phyloP scores from a whole-genome alignment of 1,140 invertebrate genomes.

The Drosophila tristis region DNA sequence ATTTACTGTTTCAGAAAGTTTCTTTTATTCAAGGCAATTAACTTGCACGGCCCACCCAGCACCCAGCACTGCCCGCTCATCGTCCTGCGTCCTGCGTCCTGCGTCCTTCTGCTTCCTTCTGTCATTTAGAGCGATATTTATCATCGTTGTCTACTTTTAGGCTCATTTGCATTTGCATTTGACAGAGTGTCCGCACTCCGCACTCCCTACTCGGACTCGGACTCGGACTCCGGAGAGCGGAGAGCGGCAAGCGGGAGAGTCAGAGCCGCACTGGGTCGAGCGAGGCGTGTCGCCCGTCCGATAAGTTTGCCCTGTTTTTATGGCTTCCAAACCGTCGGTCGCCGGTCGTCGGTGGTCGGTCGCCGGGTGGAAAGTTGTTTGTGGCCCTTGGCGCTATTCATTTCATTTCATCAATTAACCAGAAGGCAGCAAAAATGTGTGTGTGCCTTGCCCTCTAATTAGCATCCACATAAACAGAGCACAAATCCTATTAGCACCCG shows the following conservation, averaged over 20 bases:
- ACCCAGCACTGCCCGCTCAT: too few relatives aligned
- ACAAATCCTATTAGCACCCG: slow-evolving; percentile 71
- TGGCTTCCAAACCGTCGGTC: slow-evolving; percentile 3
- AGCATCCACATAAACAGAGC: slow-evolving; percentile 78
- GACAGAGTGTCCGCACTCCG: too few relatives aligned
- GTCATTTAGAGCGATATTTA: slow-evolving; percentile 78
- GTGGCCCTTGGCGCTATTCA: slow-evolving; percentile 24
- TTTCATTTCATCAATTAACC: slow-evolving; percentile 81
- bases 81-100: too few relatives aligned
- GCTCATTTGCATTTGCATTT: slow-evolving; percentile 42
- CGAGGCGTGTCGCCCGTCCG: slow-evolving; percentile 62
- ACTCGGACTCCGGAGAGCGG: too few relatives aligned
- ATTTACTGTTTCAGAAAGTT: too few relatives aligned
- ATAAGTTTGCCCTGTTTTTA: slow-evolving; percentile 64
- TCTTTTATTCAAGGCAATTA: too few relatives aligned
- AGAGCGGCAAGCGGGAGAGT: background rate
- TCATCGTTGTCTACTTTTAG: slow-evolving; percentile 64
- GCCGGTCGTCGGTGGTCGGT: background rate
- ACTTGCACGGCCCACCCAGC: too few relatives aligned
- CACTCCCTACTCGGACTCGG: too few relatives aligned
- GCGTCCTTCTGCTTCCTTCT: slow-evolving; percentile 40
- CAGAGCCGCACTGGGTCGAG: background rate
- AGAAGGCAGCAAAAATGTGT: slow-evolving; percentile 75
- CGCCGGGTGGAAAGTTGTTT: slow-evolving; percentile 36
- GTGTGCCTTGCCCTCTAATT: slow-evolving; percentile 71